These are phyloP conservation scores for Phorcus lineatus DNA, from an alignment of 2,888 invertebrate species.

Conservation along the genomic window DNA sequence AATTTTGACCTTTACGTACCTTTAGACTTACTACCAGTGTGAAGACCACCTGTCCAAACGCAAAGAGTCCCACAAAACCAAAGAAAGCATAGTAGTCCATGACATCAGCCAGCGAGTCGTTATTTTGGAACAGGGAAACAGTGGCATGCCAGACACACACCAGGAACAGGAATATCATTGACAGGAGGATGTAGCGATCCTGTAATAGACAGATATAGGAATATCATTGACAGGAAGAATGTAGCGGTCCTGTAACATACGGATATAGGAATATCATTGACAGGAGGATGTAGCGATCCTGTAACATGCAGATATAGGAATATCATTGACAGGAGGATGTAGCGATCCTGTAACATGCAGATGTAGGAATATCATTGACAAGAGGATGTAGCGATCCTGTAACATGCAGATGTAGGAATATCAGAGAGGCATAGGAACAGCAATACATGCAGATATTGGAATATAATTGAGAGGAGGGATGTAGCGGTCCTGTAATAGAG, in stretches of 20 bases:
- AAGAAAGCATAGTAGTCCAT: conserved; percentile 66
- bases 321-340: too few relatives aligned
- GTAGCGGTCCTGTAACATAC: too few relatives aligned
- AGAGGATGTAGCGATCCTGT: conserved; percentile 72
- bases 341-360: too few relatives aligned
- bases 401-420: conserved; percentile 14
- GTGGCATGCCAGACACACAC: conserved; percentile 72
- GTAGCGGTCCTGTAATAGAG: too few relatives aligned
- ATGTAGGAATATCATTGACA: conserved; percentile 69
- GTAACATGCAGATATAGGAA: conserved; percentile 28
- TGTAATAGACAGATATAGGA: conserved; percentile 40
- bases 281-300: conserved; percentile 72
- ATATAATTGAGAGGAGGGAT: too few relatives aligned
- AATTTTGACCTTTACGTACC: too few relatives aligned
- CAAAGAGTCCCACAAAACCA: conserved; percentile 55
- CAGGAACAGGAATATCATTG: conserved; percentile 68
- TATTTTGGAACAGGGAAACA: conserved; percentile 54
- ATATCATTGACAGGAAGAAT: too few relatives aligned
- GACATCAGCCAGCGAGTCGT: conserved; percentile 35
- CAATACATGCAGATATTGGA: conserved; percentile 43
- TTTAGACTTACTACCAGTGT: conserved; percentile 59
- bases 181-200: conserved; percentile 72
- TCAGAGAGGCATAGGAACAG: conserved; percentile 68
- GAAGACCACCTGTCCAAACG: conserved; percentile 60
- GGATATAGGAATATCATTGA: conserved; percentile 69